Evolutionary conservation across 2,888 invertebrate genomes (phyloP), one percentile per base, ranked within the genome.

Genomic region (Macropis europaea): DNA sequence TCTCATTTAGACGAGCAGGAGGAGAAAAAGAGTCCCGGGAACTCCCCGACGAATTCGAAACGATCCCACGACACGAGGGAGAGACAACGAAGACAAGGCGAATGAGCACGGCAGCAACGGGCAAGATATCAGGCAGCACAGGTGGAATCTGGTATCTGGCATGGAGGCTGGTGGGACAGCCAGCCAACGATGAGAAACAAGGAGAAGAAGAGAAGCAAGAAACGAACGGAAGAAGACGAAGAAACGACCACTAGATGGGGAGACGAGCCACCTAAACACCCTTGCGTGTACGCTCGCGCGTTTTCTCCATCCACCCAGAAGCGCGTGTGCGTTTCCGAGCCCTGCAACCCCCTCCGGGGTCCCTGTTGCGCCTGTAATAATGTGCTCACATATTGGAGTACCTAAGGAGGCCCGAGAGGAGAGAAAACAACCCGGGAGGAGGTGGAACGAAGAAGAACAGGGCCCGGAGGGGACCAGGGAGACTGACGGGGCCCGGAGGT

Each of bases 61-160:
- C 64, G 80, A 73, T 79, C 79, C 79, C 71, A 75, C 73, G 77
- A 79, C 81, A 73, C 81, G 64, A 59, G 57, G 61, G 69, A n/a
- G 74, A 69, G 77, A 72, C 75, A 68, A 63, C 61, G 76, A 76
- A 69, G 76, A 72, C 79, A 72, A 72, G 63, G 79, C 70, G 69
- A 69, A 76, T 76, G 74, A 79, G 74, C 79, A 75, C 70, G 70
- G 81, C 72, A 80, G 80, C 77, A 69, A 53, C 77, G 70, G 67
- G 73, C 81, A 73, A 77, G 75, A 71, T 74, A 81, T 81, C 80
- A 70, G 76, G 59, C 86, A 79, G 87, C 87, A 88, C 88, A 88
- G 88, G 89, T 89, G 89, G 87, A 88, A 88, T 88, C 87, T 87
- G 86, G 85, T 87, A 86, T 86, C 86, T 83, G 84, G 77, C 84